A percentile compares a stretch with the other conserved stretches of the same genome.
These are phyloP conservation scores for Drosophila birchii DNA, from an alignment of 2,888 invertebrate genomes.

Conservation along the genomic window DNA sequence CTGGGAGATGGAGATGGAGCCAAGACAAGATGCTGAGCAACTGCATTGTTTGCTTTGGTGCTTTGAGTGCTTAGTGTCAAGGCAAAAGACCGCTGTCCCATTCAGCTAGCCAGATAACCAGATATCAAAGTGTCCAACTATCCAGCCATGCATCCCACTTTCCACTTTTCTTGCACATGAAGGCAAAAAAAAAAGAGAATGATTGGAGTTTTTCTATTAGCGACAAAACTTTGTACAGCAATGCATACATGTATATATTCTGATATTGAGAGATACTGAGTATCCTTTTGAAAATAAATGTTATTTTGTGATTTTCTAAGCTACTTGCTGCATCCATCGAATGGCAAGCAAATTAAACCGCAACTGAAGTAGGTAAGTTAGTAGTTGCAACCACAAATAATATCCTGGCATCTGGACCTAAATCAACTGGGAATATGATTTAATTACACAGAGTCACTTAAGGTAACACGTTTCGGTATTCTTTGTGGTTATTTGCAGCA, in stretches of 20 bases:
- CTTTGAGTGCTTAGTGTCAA: constrained; percentile 42
- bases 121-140: constrained; percentile 10
- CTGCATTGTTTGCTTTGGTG: constrained; percentile 28
- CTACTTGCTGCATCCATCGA: not conserved
- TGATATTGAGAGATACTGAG: not conserved
- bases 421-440: constrained; percentile 1
- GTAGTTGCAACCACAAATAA: constrained; percentile 6
- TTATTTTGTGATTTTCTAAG: not conserved
- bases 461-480: not conserved
- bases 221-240: not conserved
- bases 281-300: not conserved
- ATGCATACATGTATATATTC: not conserved
- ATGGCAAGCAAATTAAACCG: not conserved
- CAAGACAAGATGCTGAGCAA: constrained; percentile 8
- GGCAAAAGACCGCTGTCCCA: constrained; percentile 23
- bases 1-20: not conserved
- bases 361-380: not conserved
- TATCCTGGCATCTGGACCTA: not conserved
- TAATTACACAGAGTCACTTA: not conserved
- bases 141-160: not conserved
- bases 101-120: not conserved
- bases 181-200: not conserved
- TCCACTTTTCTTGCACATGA: not conserved
- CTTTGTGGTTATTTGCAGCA: not conserved
- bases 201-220: not conserved